phyloP scores from a whole-genome alignment of 2,888 invertebrate species.

The Meandrusa payeni region DNA sequence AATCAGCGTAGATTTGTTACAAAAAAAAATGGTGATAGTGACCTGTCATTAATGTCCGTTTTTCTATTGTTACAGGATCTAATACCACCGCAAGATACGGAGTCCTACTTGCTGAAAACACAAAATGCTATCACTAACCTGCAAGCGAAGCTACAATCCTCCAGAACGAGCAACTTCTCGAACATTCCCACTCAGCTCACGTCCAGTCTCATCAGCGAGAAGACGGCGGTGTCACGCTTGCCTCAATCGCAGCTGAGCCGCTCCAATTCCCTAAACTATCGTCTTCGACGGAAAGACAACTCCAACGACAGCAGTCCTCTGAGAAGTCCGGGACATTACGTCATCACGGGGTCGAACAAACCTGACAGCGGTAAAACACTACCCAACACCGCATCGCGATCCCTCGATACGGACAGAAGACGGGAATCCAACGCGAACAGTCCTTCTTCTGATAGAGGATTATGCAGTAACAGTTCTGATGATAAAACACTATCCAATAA shows the following conservation, averaged over 20 bases:
- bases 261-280: conserved; percentile 73
- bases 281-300: conserved; percentile 61
- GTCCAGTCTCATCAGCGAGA: conserved; percentile 68
- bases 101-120: conserved; percentile 80
- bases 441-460: conserved; percentile 57
- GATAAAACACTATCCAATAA: conserved; percentile 69
- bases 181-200: conserved; percentile 63
- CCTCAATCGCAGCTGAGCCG: conserved; percentile 70
- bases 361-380: conserved; percentile 55
- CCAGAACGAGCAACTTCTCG: conserved; percentile 49
- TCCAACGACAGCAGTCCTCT: conserved; percentile 66
- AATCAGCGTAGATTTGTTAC: no score
- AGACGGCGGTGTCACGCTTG: conserved; percentile 65
- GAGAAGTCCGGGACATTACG: conserved; percentile 69
- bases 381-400: conserved; percentile 60
- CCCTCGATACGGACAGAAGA: conserved; percentile 59
- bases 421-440: conserved; percentile 71
- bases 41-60: background rate
- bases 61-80: conserved; percentile 66
- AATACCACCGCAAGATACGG: conserved; percentile 75
- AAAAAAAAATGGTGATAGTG: no score
- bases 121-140: conserved; percentile 82
- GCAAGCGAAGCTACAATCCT: conserved; percentile 78
- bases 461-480: conserved; percentile 68
- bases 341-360: conserved; percentile 69